phyloP scores from a whole-genome alignment of 2,797 vertebrate genomes.

The Propithecus perrieri region DNA sequence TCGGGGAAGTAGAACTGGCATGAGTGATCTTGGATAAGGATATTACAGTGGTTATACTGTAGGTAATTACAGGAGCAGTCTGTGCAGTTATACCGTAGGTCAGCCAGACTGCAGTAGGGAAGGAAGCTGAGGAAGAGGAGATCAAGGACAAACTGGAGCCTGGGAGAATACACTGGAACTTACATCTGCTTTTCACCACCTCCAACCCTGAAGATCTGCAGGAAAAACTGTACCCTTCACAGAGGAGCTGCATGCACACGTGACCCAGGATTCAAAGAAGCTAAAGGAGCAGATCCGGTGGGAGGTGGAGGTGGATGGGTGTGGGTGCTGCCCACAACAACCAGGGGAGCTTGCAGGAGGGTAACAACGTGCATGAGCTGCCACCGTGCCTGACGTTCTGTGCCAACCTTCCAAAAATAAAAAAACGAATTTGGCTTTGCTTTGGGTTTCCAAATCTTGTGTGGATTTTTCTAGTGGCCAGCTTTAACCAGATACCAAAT shows the following conservation, averaged over 20 bases:
- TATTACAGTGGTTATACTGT: background rate
- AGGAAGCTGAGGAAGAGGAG: background rate
- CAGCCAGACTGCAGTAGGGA: background rate
- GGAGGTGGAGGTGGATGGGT: background rate
- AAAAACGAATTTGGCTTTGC: background rate
- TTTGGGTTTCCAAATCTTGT: background rate
- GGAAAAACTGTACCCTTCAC: background rate
- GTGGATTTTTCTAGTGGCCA: background rate
- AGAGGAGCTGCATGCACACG: background rate
- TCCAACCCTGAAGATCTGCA: background rate
- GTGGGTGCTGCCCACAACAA: no score
- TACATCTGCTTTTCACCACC: background rate
- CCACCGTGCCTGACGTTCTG: accelerated
- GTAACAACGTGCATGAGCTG: accelerated
- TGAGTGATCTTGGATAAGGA: background rate
- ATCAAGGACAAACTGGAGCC: background rate
- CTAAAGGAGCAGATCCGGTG: background rate
- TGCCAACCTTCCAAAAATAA: background rate
- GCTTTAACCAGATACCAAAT: background rate
- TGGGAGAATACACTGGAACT: background rate
- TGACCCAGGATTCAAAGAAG: background rate
- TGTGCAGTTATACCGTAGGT: background rate
- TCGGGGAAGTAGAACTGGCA: background rate
- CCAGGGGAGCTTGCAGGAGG: background rate
- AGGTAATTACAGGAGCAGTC: background rate